Evolutionary conservation across 2,113 vertebrate species (phyloP), one percentile per base, ranked within the genome.

Genomic region (Pterocles orientalis): DNA sequence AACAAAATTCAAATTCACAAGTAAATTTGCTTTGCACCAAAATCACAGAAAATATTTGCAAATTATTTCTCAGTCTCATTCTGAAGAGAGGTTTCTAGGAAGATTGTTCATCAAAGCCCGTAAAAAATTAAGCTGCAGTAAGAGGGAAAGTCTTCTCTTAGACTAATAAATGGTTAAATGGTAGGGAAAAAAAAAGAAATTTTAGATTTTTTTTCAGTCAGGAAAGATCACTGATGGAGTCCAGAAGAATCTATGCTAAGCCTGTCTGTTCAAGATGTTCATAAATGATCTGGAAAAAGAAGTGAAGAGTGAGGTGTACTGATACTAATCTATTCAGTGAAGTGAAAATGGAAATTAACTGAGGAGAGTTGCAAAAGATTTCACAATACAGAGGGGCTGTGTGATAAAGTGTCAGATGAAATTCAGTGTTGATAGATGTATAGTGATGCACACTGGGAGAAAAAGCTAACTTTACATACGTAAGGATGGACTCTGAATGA

Each of bases 261-360:
- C 13, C 31, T 70, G 6, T 88, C 48, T 71, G 12, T 88, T 87
- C 47, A 78, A 87, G 69, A 66, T 57, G 28, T 53, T 92, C 14
- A 65, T 64, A 90, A 92, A 86, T 88, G 57, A 71, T 82, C 39
- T 72, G 64, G 61, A 92, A 87, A 82, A 93, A 79, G 45, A 85
- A 31, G 29, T 79, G 57, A 88, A 64, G 24, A 75, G 26, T 2
- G 23, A 92, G 43, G 48, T 82, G 16, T 86, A 45, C 48, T 86
- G 66, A 78, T 83, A 61, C 12, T 50, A 58, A 92, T 90, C 41
- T 86, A 34, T 81, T 84, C 76, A 70, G 41, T 54, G 77, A 75
- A 82, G 65, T 78, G 39, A 86, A 88, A 91, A 58, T 78, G 78
- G 56, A 93, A 84, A 87, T 72, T 82, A 91, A 62, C n/a, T 81